phyloP scores from a whole-genome alignment of 1,140 invertebrate species.

The Drosophila ohnishii region DNA sequence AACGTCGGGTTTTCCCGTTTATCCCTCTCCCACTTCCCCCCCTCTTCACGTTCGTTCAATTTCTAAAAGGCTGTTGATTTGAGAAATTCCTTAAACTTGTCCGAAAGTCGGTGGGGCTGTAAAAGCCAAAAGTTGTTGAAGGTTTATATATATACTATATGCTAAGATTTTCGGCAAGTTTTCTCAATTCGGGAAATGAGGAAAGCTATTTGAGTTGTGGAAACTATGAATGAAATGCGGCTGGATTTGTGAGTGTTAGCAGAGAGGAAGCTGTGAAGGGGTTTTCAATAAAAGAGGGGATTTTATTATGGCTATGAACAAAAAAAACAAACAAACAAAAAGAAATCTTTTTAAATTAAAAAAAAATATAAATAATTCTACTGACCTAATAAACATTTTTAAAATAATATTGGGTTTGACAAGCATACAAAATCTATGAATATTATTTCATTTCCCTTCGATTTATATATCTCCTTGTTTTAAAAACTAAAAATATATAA shows the following conservation, averaged over 20 bases:
- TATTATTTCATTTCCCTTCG: no score
- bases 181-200: constrained; percentile 18
- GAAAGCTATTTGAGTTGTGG: constrained; percentile 39
- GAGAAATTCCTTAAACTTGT: constrained; percentile 68
- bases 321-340: no score
- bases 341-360: not conserved
- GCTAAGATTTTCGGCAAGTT: constrained; percentile 28
- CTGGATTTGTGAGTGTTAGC: constrained; percentile 8
- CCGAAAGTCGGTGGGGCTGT: constrained; percentile 30
- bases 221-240: constrained; percentile 21
- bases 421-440: not conserved
- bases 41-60: not conserved
- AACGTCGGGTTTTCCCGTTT: constrained; percentile 21
- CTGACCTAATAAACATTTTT: not conserved
- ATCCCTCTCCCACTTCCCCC: no score
- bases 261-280: not conserved
- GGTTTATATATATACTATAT: not conserved
- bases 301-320: no score
- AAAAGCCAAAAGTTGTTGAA: constrained; percentile 52
- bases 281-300: not conserved
- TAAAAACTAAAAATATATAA: no score
- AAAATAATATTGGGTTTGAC: no score
- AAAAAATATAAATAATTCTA: no score
- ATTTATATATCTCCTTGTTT: no score
- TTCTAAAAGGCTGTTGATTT: constrained; percentile 71